Base-by-base conservation (phyloP, 2,113 vertebrate species). In the Alouatta palliata region DNA sequence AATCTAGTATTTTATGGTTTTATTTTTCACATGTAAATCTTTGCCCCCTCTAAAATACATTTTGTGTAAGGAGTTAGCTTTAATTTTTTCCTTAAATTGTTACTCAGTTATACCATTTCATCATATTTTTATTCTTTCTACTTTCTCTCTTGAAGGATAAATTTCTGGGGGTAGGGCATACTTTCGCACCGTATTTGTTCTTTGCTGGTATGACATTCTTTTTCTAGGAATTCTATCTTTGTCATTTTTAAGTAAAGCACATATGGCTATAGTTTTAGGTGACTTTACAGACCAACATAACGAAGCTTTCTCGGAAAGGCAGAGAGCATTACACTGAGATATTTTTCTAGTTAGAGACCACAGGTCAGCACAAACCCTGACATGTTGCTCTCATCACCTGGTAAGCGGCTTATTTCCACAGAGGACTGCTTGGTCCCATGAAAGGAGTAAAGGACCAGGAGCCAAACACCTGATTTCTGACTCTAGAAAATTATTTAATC, bases 171-270 rank as follows among this genome's bases (percentile, higher is more conserved):
- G 35, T 90, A 13, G 49, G 40, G 32, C 90, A 88, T 64, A 49
- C n/a, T 77, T 97, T 97, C n/a, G 40, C 32, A 90, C 84, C 52
- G 49, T 76, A 56, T 91, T 90, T 97, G 87, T n/a, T 96, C 81
- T 88, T 95, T 54, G 19, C n/a, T 94, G 71, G 13, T 54, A 85
- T 56, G 5, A 87, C 83, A 85, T 73, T 95, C 76, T 90, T 95
- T 89, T 95, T 77, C 80, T 87, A 86, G 45, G 47, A 90, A 95
- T 93, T 91, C 66, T 91, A 54, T 81, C 86, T 88, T 95, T 90
- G 32, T 95, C 71, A 97, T 25, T 87, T 93, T 94, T 82, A 92
- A 81, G 75, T 94, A 77, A 73, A 43, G 17, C 68, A 95, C 32
- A 89, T 90, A 88, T 86, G 68, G 40, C 32, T 68, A 66, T 66